Conservation (phyloP, 2,113 vertebrate species). For the Limnothrissa miodon region DNA sequence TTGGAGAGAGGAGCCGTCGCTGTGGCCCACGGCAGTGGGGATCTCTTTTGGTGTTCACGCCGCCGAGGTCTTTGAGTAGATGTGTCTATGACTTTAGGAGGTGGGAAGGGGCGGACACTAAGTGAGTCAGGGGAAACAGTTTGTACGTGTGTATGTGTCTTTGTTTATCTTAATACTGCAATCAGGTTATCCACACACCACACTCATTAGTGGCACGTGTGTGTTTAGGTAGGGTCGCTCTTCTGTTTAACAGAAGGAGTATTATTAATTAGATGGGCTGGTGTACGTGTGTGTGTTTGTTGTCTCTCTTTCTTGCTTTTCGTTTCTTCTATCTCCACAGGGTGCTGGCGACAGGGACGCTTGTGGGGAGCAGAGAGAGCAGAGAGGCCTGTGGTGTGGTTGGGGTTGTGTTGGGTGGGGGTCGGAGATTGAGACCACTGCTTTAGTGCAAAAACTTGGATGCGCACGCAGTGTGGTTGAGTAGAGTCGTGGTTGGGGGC, state of each 20-base stretch:
- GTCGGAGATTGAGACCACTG: slow-evolving; percentile 11
- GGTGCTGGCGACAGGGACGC: background rate
- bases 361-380: background rate
- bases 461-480: background rate
- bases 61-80: background rate
- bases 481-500: background rate
- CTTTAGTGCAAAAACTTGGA: slow-evolving; percentile 42
- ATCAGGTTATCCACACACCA: slow-evolving; percentile 8
- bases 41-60: background rate
- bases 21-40: background rate
- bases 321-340: background rate
- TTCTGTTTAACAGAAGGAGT: background rate
- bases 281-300: slow-evolving; percentile 24
- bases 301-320: background rate
- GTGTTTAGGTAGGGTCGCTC: background rate
- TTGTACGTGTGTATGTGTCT: background rate
- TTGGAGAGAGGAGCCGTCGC: background rate
- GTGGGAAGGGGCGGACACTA: background rate
- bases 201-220: slow-evolving; percentile 1
- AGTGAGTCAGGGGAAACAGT: background rate
- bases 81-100: background rate
- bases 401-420: slow-evolving; percentile 13
- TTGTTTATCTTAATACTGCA: slow-evolving; percentile 26
- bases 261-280: slow-evolving; percentile 21
- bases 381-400: slow-evolving; percentile 28